These are phyloP conservation scores for Ptilonorhynchus violaceus DNA, from an alignment of 2,113 vertebrate genomes.

Conservation along the genomic window DNA sequence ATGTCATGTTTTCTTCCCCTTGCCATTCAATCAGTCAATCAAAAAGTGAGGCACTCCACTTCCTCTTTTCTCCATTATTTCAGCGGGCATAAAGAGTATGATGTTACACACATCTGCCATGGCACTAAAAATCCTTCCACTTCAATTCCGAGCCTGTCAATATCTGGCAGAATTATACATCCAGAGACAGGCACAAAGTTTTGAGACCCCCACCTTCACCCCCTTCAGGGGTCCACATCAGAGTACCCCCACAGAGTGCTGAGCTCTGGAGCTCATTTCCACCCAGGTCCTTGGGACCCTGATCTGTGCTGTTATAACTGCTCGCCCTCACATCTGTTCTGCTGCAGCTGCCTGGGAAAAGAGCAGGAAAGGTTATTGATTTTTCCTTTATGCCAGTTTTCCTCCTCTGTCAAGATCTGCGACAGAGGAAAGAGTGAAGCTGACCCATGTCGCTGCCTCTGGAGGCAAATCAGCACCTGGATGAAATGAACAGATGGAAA, in stretches of 20 bases:
- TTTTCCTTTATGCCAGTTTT: not conserved
- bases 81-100: not conserved
- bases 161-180: not conserved
- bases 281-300: not conserved
- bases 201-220: not conserved
- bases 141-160: not conserved
- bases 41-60: not conserved
- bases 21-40: not conserved
- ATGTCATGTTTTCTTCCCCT: not conserved
- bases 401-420: not conserved
- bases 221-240: not conserved
- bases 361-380: not conserved
- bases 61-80: not conserved
- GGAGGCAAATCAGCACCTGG: not conserved
- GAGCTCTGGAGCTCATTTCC: not conserved
- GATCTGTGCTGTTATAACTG: not conserved
- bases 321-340: not conserved
- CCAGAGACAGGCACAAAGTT: not conserved
- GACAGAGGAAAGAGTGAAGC: not conserved
- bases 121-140: not conserved
- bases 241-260: not conserved
- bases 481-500: constrained; percentile 1
- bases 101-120: not conserved
- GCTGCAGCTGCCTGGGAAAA: constrained; percentile 2
- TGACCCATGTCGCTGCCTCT: not conserved